phyloP scores from a whole-genome alignment of 1,140 invertebrate genomes.

The Eulimnadia texana region DNA sequence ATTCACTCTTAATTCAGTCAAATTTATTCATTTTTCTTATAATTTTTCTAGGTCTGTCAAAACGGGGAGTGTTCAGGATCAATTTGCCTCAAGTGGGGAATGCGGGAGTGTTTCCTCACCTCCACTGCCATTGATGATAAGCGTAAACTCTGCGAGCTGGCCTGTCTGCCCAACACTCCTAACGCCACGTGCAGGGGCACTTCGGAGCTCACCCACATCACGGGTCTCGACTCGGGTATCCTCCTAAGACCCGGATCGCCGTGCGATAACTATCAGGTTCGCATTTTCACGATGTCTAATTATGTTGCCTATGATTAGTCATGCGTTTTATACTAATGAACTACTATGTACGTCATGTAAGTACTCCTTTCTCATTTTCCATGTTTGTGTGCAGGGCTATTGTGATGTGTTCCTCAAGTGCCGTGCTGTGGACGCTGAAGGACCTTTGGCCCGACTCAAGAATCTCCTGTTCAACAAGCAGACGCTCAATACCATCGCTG shows the following conservation, averaged over 20 bases:
- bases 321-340: too few species aligned
- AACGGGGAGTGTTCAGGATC: constrained; percentile 87
- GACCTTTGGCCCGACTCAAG: constrained; percentile 88
- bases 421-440: constrained; percentile 92
- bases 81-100: constrained; percentile 85
- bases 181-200: constrained; percentile 64
- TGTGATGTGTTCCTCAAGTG: constrained; percentile 98
- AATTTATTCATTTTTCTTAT: not conserved
- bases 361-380: too few species aligned
- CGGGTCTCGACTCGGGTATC: constrained; percentile 64
- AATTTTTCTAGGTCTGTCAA: constrained; percentile 55
- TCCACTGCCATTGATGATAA: constrained; percentile 67
- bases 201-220: constrained; percentile 51
- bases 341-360: too few species aligned
- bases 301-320: too few species aligned
- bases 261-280: constrained; percentile 89
- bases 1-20: too few species aligned
- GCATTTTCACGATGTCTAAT: too few species aligned
- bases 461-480: constrained; percentile 87
- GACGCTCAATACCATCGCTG: constrained; percentile 67
- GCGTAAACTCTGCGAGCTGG: constrained; percentile 82
- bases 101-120: constrained; percentile 92
- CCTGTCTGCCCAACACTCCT: constrained; percentile 75
- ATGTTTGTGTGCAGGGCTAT: constrained; percentile 90
- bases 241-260: constrained; percentile 84